phyloP scores from a whole-genome alignment of 2,113 vertebrate genomes.

The Ranitomeya imitator region DNA sequence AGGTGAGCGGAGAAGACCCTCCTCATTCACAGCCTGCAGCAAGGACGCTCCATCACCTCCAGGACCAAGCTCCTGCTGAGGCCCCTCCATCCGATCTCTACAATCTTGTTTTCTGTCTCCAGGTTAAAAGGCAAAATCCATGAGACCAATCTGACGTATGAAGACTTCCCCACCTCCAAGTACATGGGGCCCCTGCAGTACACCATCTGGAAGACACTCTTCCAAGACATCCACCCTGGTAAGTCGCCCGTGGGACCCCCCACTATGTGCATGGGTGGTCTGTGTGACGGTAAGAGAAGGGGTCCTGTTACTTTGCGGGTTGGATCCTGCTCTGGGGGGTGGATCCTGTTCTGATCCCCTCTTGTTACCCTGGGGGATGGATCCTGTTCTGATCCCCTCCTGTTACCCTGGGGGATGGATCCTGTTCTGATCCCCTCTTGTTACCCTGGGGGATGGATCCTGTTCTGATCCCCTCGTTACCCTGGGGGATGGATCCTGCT shows the following conservation, averaged over 20 bases:
- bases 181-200: conserved; percentile 97
- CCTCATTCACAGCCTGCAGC: no score
- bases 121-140: conserved; percentile 98
- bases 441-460: no score
- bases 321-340: no score
- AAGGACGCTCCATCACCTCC: background rate
- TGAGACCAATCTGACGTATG: conserved; percentile 93
- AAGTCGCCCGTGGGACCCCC: conserved; percentile 54
- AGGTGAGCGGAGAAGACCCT: conserved; percentile 69
- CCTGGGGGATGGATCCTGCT: no score
- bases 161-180: conserved; percentile 97
- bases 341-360: no score
- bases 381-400: no score
- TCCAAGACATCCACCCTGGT: conserved; percentile 96
- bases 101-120: background rate
- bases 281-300: no score
- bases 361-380: no score
- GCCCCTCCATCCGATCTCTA: background rate
- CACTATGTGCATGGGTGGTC: background rate
- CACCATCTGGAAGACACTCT: conserved; percentile 97
- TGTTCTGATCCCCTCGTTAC: no score
- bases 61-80: background rate
- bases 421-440: no score
- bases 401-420: no score
- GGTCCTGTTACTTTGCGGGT: no score